phyloP scores from a whole-genome alignment of 92 coral and sea anemone species.

The Umimayanthus kanabou region DNA sequence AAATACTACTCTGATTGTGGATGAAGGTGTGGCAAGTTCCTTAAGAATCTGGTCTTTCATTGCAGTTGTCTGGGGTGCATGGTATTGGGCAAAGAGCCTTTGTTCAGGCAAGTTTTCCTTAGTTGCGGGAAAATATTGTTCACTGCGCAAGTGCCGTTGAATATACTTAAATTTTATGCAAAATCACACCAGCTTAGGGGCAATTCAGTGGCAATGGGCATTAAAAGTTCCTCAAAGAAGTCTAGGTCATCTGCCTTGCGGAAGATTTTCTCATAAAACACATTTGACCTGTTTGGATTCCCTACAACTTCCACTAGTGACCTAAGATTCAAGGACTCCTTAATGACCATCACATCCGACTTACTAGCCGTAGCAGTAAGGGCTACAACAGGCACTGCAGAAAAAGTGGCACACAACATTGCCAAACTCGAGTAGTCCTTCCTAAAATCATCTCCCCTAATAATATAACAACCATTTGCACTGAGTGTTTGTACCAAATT shows the following conservation, averaged over 20 bases:
- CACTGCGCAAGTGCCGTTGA: conserved; percentile 34
- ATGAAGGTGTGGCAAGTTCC: no score
- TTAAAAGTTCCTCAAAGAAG: conserved; percentile 26
- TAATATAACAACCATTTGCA: no score
- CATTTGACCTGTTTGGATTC: conserved; percentile 42
- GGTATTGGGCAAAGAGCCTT: no score
- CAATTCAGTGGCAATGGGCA: conserved; percentile 43
- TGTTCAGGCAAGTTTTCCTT: conserved; percentile 8
- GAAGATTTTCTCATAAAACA: conserved; percentile 40
- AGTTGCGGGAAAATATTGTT: conserved; percentile 31
- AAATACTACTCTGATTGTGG: conserved; percentile 56
- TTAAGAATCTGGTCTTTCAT: no score
- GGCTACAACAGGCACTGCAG: no score
- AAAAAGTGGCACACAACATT: no score
- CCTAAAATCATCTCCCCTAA: no score
- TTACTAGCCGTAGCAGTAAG: no score
- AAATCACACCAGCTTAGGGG: conserved; percentile 65
- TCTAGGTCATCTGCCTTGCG: conserved; percentile 42
- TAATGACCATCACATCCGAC: no score
- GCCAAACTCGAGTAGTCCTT: no score
- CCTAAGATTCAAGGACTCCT: conserved; percentile 30
- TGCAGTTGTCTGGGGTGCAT: no score
- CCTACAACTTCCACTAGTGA: conserved; percentile 30
- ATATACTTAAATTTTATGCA: conserved; percentile 31
- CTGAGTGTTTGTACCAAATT: no score